Conservation (phyloP, 2,888 invertebrate species). For the Dolichopus griseipennis region DNA sequence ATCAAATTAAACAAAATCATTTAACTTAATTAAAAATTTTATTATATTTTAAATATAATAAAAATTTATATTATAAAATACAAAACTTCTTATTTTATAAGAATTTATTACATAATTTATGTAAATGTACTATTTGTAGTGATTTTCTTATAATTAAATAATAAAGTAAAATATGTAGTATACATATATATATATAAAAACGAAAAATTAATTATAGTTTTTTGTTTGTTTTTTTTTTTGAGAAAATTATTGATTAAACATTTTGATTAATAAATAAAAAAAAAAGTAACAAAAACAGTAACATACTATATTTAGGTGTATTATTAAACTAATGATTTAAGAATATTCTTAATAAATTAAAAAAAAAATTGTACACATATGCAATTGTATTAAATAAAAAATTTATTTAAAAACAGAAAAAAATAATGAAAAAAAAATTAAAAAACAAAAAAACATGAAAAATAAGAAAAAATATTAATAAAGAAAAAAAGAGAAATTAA, state of each 20-base stretch:
- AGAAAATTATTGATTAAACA: no score
- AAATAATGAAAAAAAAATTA: not conserved
- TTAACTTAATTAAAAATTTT: no score
- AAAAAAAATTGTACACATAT: not conserved
- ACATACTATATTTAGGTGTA: not conserved
- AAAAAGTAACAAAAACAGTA: not conserved
- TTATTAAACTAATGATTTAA: not conserved
- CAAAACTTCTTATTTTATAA: not conserved
- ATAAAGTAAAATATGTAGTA: not conserved
- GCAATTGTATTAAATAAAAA: not conserved
- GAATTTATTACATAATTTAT: no score
- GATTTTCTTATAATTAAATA: not conserved
- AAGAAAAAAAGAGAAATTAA: not conserved
- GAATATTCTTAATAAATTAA: not conserved
- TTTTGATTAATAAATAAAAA: no score
- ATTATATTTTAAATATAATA: no score
- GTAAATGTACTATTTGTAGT: constrained; percentile 3
- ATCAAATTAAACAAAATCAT: no score
- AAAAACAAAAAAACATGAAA: not conserved
- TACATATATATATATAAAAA: not conserved
- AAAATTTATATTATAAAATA: no score
- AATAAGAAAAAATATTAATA: not conserved
- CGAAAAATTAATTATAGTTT: not conserved
- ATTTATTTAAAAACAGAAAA: not conserved
- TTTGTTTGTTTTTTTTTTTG: not conserved